Percentiles rank a stretch among this genome's conserved stretches.
These are phyloP conservation scores for Tipula vernalis DNA, from an alignment of 2,888 invertebrate genomes.

Conservation along the genomic window DNA sequence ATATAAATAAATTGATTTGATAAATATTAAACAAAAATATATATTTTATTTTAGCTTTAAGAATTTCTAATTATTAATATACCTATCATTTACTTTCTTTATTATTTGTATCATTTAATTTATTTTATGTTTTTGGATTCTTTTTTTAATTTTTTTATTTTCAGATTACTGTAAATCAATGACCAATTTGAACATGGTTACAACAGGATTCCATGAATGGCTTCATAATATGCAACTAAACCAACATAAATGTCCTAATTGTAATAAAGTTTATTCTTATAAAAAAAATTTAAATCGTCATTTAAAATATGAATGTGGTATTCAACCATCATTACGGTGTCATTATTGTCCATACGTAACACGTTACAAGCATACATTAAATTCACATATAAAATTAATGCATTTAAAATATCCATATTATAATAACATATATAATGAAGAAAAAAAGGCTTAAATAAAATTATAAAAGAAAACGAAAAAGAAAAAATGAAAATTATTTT, in stretches of 20 bases:
- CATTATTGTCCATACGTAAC: slow-evolving; percentile 40
- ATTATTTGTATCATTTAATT: neutral
- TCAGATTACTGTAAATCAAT: slow-evolving; percentile 22
- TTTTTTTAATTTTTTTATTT: slow-evolving; percentile 7
- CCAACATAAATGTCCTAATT: slow-evolving; percentile 39
- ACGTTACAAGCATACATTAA: slow-evolving; percentile 40
- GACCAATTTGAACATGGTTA: slow-evolving; percentile 28
- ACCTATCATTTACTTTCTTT: neutral
- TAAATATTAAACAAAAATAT: neutral
- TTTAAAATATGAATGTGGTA: slow-evolving; percentile 44
- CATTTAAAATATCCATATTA: slow-evolving; percentile 21
- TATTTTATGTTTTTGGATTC: slow-evolving; percentile 9
- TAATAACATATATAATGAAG: neutral
- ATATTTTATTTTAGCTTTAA: neutral
- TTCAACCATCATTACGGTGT: slow-evolving; percentile 42
- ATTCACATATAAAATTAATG: slow-evolving; percentile 36
- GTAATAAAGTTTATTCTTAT: slow-evolving; percentile 44
- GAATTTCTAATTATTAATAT: neutral
- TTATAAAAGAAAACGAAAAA: neutral
- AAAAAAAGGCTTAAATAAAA: neutral
- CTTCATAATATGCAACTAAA: neutral
- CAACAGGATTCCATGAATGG: neutral
- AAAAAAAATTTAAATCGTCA: slow-evolving; percentile 45
- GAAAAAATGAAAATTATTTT: neutral
- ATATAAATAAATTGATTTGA: slow-evolving; percentile 11